These are phyloP conservation scores for Strigops habroptila DNA, from an alignment of 2,113 vertebrate species.

Conservation along the genomic window DNA sequence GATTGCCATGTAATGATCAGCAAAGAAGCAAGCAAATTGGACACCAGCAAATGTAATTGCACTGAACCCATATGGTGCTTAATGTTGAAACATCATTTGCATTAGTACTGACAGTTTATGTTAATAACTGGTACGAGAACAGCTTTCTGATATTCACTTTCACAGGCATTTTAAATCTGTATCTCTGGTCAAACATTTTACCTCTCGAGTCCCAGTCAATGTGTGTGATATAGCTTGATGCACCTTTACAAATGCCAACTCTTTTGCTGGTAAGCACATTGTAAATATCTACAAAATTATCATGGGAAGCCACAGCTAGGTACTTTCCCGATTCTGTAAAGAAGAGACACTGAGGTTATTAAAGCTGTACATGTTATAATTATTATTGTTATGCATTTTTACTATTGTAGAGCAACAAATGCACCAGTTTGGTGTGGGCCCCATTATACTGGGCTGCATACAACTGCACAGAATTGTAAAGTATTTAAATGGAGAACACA, in stretches of 20 bases:
- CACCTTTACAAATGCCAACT: conserved; percentile 95
- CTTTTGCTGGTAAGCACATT: conserved; percentile 96
- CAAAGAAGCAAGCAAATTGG: not conserved
- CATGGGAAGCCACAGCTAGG: conserved; percentile 95
- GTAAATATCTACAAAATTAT: conserved; percentile 98
- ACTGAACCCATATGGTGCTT: not conserved
- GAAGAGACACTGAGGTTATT: conserved; percentile 34
- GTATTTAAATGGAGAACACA: not conserved
- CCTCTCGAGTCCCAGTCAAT: conserved; percentile 96
- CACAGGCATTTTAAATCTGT: not conserved
- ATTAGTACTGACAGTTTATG: not conserved
- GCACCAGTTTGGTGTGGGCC: not conserved
- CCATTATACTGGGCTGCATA: not conserved
- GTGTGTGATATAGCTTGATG: conserved; percentile 91
- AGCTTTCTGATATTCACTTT: not conserved
- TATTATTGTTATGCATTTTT: not conserved
- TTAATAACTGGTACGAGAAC: not conserved
- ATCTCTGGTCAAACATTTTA: conserved; percentile 52
- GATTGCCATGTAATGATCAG: not conserved
- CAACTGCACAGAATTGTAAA: not conserved
- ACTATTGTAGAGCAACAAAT: not conserved
- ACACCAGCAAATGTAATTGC: not conserved
- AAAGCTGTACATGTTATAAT: not conserved
- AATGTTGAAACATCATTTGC: not conserved
- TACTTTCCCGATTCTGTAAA: conserved; percentile 91